Conservation (phyloP, 2,888 invertebrate species). For the Clanis bilineata region DNA sequence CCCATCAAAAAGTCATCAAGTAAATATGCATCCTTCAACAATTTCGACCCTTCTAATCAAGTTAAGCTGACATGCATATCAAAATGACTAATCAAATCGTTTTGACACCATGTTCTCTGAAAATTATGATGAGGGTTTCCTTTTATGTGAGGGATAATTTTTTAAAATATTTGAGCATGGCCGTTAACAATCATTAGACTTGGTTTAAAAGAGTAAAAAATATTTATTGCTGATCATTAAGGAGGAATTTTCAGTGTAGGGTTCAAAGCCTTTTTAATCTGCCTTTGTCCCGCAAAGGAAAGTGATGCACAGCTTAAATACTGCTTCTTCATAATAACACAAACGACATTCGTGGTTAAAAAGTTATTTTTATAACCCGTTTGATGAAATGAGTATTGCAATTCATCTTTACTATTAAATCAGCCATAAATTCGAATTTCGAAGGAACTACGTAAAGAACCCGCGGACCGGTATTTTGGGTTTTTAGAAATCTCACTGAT, state of each 20-base stretch:
- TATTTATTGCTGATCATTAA: background rate
- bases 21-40: background rate
- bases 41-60: background rate
- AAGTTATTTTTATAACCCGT: background rate
- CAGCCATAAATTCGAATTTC: too few species aligned
- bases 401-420: background rate
- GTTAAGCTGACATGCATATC: background rate
- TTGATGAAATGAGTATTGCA: background rate
- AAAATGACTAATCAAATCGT: background rate
- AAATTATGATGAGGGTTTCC: background rate
- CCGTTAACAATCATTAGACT: background rate
- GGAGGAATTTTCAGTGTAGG: background rate
- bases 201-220: background rate
- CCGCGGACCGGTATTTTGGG: too few species aligned
- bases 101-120: background rate
- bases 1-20: background rate
- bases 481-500: too few species aligned
- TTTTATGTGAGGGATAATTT: background rate
- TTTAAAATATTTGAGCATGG: background rate
- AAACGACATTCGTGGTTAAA: background rate
- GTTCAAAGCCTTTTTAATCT: slow-evolving; percentile 2
- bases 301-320: background rate
- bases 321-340: background rate
- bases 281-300: background rate
- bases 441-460: too few species aligned